Percentiles rank a stretch among this genome's conserved stretches.
These are phyloP conservation scores for Acanthornis magna DNA, from an alignment of 2,797 vertebrate species.

Conservation along the genomic window DNA sequence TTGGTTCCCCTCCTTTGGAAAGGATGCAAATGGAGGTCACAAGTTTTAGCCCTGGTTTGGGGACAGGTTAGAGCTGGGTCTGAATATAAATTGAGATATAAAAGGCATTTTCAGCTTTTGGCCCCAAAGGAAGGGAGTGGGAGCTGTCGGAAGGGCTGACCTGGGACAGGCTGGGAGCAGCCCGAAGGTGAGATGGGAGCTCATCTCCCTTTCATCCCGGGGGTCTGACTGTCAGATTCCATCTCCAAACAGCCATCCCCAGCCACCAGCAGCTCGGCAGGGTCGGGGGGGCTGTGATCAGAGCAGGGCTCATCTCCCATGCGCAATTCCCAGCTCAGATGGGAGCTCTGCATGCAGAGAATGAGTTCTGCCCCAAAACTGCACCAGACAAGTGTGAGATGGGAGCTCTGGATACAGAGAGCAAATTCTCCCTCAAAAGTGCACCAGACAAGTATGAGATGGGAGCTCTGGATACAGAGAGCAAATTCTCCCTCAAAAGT, in stretches of 20 bases:
- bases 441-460: neutral
- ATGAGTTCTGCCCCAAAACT: rapidly evolving
- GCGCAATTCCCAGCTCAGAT: neutral
- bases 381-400: neutral
- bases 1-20: neutral
- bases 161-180: neutral
- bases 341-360: neutral
- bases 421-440: rapidly evolving
- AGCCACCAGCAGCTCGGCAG: rapidly evolving
- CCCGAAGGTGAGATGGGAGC: neutral
- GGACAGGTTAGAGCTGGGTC: neutral
- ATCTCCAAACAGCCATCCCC: neutral
- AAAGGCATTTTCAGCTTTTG: neutral
- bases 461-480: neutral
- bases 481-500: rapidly evolving
- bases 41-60: neutral
- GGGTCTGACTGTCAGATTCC: neutral
- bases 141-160: neutral
- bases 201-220: neutral
- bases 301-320: rapidly evolving
- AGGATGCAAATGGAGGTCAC: neutral
- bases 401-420: neutral
- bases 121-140: neutral
- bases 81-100: neutral
- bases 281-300: rapidly evolving